Evolutionary conservation across 1,140 invertebrate genomes (phyloP).

Genomic region (Cydia fagiglandana): DNA sequence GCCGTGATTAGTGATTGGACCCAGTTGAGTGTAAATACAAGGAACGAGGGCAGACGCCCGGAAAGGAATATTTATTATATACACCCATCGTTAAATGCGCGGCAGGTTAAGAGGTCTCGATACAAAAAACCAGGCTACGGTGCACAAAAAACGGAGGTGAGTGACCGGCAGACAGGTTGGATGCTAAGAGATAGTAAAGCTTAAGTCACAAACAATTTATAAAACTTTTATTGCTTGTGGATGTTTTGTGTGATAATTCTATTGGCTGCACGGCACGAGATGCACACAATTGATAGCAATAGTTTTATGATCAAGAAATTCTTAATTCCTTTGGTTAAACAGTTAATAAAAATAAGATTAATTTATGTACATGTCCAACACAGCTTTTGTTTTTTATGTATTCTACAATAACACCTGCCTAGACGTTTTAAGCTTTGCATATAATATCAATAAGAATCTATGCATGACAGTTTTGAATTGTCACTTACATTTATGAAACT

Average conservation of each 20-base stretch:
- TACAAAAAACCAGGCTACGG: conserved; percentile 17
- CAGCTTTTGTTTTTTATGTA: too few relatives aligned
- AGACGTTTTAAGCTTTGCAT: too few relatives aligned
- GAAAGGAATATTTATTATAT: conserved; percentile 31
- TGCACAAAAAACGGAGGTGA: conserved; percentile 21
- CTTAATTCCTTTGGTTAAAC: neutral
- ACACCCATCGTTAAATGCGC: conserved; percentile 17
- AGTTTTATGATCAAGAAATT: conserved; percentile 1
- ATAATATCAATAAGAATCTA: too few relatives aligned
- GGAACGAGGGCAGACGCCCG: conserved; percentile 21
- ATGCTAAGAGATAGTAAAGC: neutral
- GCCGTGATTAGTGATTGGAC: conserved; percentile 11
- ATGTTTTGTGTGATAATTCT: neutral
- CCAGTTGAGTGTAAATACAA: neutral
- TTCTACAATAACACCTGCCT: too few relatives aligned
- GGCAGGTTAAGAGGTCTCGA: conserved; percentile 27
- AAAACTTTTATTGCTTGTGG: conserved; percentile 2
- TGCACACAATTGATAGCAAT: neutral
- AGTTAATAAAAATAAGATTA: too few relatives aligned
- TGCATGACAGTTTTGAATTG: too few relatives aligned
- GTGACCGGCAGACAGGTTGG: conserved; percentile 14
- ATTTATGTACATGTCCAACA: too few relatives aligned
- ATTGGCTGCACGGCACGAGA: neutral
- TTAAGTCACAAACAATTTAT: neutral
- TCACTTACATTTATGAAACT: too few relatives aligned